Conservation (phyloP, 53 echinoderm and acorn worm genomes). For the Zoroaster sp. region DNA sequence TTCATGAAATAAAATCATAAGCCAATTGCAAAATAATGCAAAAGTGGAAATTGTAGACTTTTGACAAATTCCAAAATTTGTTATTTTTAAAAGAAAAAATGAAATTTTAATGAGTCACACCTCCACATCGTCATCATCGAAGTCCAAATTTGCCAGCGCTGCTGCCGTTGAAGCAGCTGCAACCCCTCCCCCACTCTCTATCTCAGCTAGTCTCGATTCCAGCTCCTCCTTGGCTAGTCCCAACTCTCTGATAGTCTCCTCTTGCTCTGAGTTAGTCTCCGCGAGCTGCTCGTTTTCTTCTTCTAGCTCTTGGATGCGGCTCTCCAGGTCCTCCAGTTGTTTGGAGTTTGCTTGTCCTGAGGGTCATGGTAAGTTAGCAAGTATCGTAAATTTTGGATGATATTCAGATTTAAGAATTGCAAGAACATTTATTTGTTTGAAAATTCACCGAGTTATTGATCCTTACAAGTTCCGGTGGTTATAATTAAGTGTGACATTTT, state of each 20-base stretch:
- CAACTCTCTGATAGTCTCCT: conserved; percentile 70
- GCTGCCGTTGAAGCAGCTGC: conserved; percentile 44
- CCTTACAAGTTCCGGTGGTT: no score
- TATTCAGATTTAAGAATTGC: no score
- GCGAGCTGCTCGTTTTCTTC: conserved; percentile 74
- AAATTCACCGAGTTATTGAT: no score
- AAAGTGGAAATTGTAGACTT: no score
- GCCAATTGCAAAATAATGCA: no score
- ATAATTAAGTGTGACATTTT: no score
- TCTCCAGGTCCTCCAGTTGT: conserved; percentile 67
- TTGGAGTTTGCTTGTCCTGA: conserved; percentile 42
- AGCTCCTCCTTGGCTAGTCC: conserved; percentile 28
- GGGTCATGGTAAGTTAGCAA: not conserved
- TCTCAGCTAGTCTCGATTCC: conserved; percentile 19
- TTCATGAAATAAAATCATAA: no score
- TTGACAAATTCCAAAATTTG: no score
- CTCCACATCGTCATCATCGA: conserved; percentile 95
- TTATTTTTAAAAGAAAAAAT: not conserved
- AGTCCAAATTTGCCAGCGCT: conserved; percentile 59
- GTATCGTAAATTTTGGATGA: not conserved
- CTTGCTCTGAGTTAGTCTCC: conserved; percentile 50
- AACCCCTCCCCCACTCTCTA: conserved; percentile 32
- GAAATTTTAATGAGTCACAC: conserved; percentile 29
- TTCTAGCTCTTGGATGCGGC: conserved; percentile 74
- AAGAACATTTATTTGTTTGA: no score